A percentile compares a stretch with the other conserved stretches of the same genome.
These are phyloP conservation scores for Sylvicapra grimmia DNA, from an alignment of 2,113 vertebrate species.

Conservation along the genomic window DNA sequence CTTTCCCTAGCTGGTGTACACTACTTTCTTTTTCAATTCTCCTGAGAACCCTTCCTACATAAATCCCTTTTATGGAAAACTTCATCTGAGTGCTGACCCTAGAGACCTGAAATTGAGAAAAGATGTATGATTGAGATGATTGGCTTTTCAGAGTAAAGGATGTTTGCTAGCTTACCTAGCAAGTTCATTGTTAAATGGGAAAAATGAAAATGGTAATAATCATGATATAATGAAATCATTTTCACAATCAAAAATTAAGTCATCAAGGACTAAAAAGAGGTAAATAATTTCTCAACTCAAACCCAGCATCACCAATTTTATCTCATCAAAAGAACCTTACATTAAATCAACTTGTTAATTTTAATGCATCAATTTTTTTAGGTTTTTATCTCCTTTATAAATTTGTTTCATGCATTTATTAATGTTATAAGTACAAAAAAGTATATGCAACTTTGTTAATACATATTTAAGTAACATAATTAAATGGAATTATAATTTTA, in stretches of 20 bases:
- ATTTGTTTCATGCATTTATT: not conserved
- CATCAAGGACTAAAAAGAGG: not conserved
- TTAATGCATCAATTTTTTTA: not conserved
- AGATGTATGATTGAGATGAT: not conserved
- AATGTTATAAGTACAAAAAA: not conserved
- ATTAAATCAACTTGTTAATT: constrained; percentile 32
- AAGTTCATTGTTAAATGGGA: not conserved
- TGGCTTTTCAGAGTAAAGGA: not conserved
- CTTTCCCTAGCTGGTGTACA: not conserved
- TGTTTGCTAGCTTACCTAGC: not conserved
- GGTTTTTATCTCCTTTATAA: not conserved
- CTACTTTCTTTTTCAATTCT: not conserved
- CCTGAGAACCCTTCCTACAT: not conserved
- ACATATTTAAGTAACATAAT: not conserved
- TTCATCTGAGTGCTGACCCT: not conserved
- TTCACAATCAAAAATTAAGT: constrained; percentile 23
- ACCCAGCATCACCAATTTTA: not conserved
- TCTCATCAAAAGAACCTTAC: not conserved
- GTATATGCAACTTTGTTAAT: not conserved
- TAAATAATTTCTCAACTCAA: not conserved
- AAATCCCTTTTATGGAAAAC: not conserved
- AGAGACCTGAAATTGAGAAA: not conserved
- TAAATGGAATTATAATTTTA: not conserved
- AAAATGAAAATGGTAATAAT: not conserved
- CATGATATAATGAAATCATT: not conserved